These are phyloP conservation scores for Conchocele bisecta DNA, from an alignment of 2,888 invertebrate species.

Conservation along the genomic window DNA sequence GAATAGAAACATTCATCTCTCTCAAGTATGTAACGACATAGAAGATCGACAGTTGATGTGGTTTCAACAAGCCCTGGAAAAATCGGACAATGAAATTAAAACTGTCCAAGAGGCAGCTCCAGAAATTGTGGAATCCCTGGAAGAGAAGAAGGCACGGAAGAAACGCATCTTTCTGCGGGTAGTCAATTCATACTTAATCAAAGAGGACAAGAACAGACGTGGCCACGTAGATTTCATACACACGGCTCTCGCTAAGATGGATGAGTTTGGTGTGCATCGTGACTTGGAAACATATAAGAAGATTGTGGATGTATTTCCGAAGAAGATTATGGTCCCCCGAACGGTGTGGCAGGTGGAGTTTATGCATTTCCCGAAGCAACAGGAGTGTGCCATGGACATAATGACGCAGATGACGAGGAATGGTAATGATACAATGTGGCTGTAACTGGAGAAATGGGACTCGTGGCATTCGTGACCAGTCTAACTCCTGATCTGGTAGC, in stretches of 20 bases:
- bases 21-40: too few species aligned
- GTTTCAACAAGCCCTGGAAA: constrained; percentile 21
- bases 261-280: constrained; percentile 93
- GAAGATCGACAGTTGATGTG: too few species aligned
- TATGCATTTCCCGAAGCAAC: constrained; percentile 97
- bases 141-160: constrained; percentile 56
- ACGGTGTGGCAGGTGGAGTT: constrained; percentile 93
- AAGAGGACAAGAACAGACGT: constrained; percentile 87
- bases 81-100: constrained; percentile 10
- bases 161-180: constrained; percentile 72
- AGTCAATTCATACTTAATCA: constrained; percentile 86
- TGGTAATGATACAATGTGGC: constrained; percentile 85
- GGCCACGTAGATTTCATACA: constrained; percentile 98
- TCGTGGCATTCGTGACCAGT: too few species aligned
- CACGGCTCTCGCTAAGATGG: constrained; percentile 93
- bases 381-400: constrained; percentile 95
- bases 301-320: constrained; percentile 93
- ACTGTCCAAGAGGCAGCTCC: constrained; percentile 16
- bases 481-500: too few species aligned
- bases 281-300: constrained; percentile 89
- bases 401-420: constrained; percentile 97
- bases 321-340: constrained; percentile 89
- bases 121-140: constrained; percentile 27
- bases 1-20: too few species aligned
- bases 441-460: too few species aligned